phyloP scores from a whole-genome alignment of 2,113 vertebrate genomes.

The Corythaixoides concolor region DNA sequence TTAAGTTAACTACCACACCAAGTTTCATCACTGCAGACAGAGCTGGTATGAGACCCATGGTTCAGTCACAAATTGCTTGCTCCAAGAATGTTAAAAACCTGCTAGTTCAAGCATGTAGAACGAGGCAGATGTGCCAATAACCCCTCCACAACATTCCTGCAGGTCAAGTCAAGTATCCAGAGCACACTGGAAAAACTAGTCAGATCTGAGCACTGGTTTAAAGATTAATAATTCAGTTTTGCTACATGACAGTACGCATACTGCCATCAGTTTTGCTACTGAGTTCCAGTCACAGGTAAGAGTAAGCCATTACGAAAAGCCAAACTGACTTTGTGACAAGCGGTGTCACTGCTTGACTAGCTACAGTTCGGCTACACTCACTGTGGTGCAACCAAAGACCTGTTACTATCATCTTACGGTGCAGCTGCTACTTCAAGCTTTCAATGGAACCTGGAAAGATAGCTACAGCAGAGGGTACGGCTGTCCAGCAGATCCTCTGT shows the following conservation, averaged over 20 bases:
- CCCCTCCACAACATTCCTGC: constrained; percentile 53
- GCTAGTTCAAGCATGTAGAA: constrained; percentile 48
- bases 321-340: constrained; percentile 36
- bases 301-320: constrained; percentile 13
- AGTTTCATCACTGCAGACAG: constrained; percentile 51
- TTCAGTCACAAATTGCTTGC: constrained; percentile 60
- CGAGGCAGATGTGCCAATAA: constrained; percentile 50
- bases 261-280: constrained; percentile 36
- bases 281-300: constrained; percentile 25
- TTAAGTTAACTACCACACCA: constrained; percentile 49
- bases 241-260: constrained; percentile 5
- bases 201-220: constrained; percentile 38
- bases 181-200: constrained; percentile 30
- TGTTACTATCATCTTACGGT: not conserved
- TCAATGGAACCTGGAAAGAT: not conserved
- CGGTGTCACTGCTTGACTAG: constrained; percentile 14
- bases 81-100: constrained; percentile 62
- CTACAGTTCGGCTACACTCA: constrained; percentile 14
- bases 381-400: constrained; percentile 44
- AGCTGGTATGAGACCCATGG: constrained; percentile 46
- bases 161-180: constrained; percentile 20
- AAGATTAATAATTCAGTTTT: constrained; percentile 16
- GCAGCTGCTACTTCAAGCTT: constrained; percentile 37
- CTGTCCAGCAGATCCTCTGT: constrained; percentile 36
- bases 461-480: constrained; percentile 23